Evolutionary conservation across 2,113 vertebrate genomes (phyloP), one percentile per base, ranked within the genome.

Genomic region (Microcebus murinus): DNA sequence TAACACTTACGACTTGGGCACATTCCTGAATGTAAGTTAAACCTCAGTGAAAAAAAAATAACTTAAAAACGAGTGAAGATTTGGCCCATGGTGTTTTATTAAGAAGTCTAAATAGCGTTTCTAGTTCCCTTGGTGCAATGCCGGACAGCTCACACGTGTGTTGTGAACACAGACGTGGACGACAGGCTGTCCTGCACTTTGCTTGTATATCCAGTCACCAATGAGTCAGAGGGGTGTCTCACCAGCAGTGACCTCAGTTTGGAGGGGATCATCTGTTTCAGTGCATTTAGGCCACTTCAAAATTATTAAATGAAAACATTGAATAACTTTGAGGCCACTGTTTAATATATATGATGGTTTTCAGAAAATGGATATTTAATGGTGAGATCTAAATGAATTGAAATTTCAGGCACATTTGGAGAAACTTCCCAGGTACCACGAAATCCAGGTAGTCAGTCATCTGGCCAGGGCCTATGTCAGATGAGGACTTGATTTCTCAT

Each of bases 301-400:
- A 89, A 81, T 80, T 55, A 87, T 21, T 77, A 36, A 23, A 8
- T 55, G 15, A 29, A 70, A 74, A 79, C 34, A 68, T 36, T 79
- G 25, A 90, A 52, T 67, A 88, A 52, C 48, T 68, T 61, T 15
- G 42, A 82, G 14, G 23, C 36, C 45, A 34, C 77, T 84, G 39
- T 73, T 86, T 48, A 59, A 81, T 52, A 85, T 86, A 18, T 14
- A 70, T 48, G 31, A 50, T 55, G 42, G 80, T 84, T 91, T 91
- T 68, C 55, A 52, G 83, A 17, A 79, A 94, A 83, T 65, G 15
- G 14, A 42, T 57, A n/a, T 36, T 31, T 59, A 61, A 59, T 29
- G 55, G 34, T 52, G 27, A 92, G 10, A 20, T 77, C 84, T 73
- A 94, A 59, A 94, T 80, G 86, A 57, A 83, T n/a, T 59, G 39